phyloP scores from a whole-genome alignment of 2,888 invertebrate genomes.

The Bombylius major region DNA sequence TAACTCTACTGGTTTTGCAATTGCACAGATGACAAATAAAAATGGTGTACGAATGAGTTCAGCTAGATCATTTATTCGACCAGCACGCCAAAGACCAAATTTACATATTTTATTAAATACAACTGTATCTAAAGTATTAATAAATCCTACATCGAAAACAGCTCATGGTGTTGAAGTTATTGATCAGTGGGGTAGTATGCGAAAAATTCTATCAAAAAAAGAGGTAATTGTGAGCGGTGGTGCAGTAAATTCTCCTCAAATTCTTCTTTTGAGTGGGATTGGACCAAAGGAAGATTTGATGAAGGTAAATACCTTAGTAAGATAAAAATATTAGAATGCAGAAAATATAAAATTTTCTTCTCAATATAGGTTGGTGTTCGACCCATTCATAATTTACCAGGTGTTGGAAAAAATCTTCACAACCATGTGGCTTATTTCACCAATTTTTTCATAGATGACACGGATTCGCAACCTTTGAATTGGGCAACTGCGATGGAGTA shows the following conservation, averaged over 20 bases:
- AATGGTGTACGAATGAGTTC: conserved; percentile 76
- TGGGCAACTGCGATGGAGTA: conserved; percentile 91
- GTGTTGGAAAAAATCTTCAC: conserved; percentile 73
- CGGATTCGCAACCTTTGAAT: conserved; percentile 70
- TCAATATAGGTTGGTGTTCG: conserved; percentile 44
- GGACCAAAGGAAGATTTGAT: conserved; percentile 62
- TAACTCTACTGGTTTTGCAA: conserved; percentile 51
- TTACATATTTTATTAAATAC: conserved; percentile 74
- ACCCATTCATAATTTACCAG: conserved; percentile 58
- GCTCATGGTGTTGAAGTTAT: conserved; percentile 61
- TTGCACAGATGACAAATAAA: conserved; percentile 76
- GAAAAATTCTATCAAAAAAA: conserved; percentile 60
- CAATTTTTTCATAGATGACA: conserved; percentile 69
- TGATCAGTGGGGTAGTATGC: conserved; percentile 36
- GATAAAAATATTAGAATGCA: background rate
- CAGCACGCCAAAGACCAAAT: conserved; percentile 50
- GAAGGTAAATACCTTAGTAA: conserved; percentile 26
- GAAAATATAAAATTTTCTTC: background rate
- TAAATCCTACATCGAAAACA: conserved; percentile 58
- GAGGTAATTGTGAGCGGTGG: conserved; percentile 69
- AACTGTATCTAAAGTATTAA: conserved; percentile 62
- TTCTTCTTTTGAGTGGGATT: conserved; percentile 81
- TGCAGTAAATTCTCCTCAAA: conserved; percentile 87
- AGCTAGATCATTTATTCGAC: conserved; percentile 70
- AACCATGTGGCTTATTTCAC: conserved; percentile 74